phyloP scores from a whole-genome alignment of 2,797 vertebrate genomes.

The Distichodus sexfasciatus region DNA sequence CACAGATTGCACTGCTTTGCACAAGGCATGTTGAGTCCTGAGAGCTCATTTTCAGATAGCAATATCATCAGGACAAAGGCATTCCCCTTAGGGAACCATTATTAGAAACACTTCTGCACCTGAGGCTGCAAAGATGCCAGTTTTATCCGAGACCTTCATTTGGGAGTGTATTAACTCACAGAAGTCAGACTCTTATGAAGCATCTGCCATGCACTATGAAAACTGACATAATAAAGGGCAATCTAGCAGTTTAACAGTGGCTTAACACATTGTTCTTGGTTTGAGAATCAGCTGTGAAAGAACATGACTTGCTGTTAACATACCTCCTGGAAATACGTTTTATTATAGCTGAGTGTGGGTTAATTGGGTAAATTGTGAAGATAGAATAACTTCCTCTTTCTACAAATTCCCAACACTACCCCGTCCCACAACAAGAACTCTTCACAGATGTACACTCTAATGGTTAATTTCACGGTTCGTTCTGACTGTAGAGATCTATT shows the following conservation, averaged over 20 bases:
- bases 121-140: neutral
- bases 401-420: neutral
- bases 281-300: neutral
- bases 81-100: conserved; percentile 21
- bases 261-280: neutral
- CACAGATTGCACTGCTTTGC: neutral
- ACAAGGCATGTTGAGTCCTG: neutral
- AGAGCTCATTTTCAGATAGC: conserved; percentile 16
- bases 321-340: no score
- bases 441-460: neutral
- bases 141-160: neutral
- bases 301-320: no score
- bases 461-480: neutral
- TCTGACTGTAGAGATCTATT: neutral
- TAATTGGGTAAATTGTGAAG: neutral
- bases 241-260: neutral
- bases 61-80: neutral
- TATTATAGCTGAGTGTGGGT: neutral
- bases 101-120: conserved; percentile 11
- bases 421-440: neutral
- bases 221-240: neutral
- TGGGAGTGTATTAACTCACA: neutral
- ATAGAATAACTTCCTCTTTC: neutral
- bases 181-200: neutral
- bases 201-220: neutral